These are phyloP conservation scores for Podocnemis expansa DNA, from an alignment of 2,113 vertebrate species.

Conservation along the genomic window DNA sequence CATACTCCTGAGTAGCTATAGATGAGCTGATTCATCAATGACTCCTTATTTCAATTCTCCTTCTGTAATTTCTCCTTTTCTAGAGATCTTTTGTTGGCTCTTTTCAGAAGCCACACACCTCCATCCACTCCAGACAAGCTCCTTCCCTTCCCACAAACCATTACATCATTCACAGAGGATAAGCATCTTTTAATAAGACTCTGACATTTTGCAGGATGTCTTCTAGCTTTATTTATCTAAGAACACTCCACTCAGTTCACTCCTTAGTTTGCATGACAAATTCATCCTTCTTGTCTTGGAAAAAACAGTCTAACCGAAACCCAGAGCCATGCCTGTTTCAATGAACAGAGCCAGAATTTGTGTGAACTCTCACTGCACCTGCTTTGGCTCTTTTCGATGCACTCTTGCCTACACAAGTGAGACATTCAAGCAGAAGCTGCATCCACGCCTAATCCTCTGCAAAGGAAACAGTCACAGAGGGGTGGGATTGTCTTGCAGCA, in stretches of 20 bases:
- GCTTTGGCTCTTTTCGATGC: not conserved
- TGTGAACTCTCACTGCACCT: not conserved
- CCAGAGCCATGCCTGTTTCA: not conserved
- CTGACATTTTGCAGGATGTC: not conserved
- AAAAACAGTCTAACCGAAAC: not conserved
- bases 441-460: not conserved
- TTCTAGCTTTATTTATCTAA: not conserved
- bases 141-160: not conserved
- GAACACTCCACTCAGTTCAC: not conserved
- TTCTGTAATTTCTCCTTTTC: not conserved
- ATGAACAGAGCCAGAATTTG: not conserved
- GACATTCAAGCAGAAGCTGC: not conserved
- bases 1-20: not conserved
- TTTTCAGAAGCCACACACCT: not conserved
- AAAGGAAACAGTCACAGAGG: not conserved
- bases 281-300: not conserved
- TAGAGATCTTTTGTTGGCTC: not conserved
- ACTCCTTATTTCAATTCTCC: not conserved
- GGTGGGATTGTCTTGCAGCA: not conserved
- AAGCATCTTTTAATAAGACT: not conserved
- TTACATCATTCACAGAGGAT: not conserved
- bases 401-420: not conserved
- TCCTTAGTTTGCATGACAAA: not conserved
- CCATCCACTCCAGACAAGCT: not conserved
- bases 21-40: not conserved